Conservation (phyloP, 2,797 vertebrate species). For the Coilia nasus region DNA sequence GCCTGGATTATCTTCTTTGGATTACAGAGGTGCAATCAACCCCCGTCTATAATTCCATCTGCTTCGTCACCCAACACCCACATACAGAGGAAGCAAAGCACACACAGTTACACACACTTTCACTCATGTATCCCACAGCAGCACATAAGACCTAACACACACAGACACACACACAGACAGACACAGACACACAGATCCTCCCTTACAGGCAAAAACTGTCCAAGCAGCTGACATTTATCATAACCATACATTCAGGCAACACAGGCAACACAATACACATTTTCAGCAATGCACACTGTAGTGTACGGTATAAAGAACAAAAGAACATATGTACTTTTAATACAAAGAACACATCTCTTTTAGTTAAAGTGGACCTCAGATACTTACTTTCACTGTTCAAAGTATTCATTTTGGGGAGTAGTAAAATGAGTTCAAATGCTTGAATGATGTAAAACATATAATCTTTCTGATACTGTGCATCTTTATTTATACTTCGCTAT, state of each 20-base stretch:
- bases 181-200: not conserved
- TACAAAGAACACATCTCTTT: not conserved
- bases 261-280: not conserved
- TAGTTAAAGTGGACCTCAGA: not conserved
- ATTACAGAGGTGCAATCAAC: constrained; percentile 58
- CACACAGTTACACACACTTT: not conserved
- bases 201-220: not conserved
- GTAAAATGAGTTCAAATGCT: too few relatives aligned
- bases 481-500: too few relatives aligned
- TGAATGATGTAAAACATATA: too few relatives aligned
- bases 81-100: not conserved
- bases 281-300: not conserved
- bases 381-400: too few relatives aligned
- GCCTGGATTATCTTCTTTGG: constrained; percentile 58
- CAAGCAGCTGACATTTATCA: not conserved
- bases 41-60: constrained; percentile 19
- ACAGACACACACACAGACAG: not conserved
- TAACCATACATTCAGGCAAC: not conserved
- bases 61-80: not conserved
- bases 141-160: too few relatives aligned
- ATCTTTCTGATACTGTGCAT: too few relatives aligned
- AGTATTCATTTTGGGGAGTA: too few relatives aligned
- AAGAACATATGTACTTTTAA: not conserved
- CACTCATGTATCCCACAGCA: too few relatives aligned
- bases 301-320: not conserved